These are phyloP conservation scores for Coenonympha glycerion DNA, from an alignment of 2,888 invertebrate species.

Conservation along the genomic window DNA sequence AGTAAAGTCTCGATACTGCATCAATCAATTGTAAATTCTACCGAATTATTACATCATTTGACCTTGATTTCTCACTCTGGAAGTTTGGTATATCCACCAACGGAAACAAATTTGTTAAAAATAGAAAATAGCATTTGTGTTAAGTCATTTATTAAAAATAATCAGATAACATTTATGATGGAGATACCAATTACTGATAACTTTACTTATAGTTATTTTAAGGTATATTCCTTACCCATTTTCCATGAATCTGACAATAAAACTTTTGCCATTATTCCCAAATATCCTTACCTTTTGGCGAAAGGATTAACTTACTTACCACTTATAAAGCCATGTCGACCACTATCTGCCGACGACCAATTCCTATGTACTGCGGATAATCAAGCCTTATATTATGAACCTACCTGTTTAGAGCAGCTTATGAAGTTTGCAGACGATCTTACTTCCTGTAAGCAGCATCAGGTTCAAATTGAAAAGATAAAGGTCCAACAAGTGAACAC, in stretches of 20 bases:
- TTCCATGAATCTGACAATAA: background rate
- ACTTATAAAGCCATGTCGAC: background rate
- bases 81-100: background rate
- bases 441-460: background rate
- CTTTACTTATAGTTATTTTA: background rate
- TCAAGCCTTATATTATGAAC: background rate
- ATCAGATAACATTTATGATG: background rate
- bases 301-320: background rate
- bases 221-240: background rate
- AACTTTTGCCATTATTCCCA: background rate
- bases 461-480: background rate
- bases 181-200: background rate
- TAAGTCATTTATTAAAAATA: background rate
- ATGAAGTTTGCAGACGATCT: background rate
- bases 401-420: background rate
- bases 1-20: no score
- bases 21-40: no score
- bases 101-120: background rate
- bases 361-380: background rate
- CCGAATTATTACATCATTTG: no score
- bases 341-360: background rate
- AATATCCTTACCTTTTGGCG: background rate
- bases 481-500: background rate
- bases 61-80: no score
- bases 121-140: background rate